Base-by-base conservation (phyloP, 2,888 invertebrate genomes). In the Rhingia rostrata region DNA sequence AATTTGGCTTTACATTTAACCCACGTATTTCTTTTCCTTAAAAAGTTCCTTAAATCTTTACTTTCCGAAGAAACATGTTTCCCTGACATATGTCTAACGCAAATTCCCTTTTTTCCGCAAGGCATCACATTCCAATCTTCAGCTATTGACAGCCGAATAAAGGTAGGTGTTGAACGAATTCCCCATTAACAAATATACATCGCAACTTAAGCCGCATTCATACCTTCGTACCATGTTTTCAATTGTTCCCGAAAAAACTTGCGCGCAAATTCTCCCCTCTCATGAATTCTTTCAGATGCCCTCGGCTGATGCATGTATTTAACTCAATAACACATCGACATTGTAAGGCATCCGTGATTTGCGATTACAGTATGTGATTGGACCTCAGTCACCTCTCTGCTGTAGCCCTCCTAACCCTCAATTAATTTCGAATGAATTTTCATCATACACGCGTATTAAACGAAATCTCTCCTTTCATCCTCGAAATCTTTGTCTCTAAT, bases 401-500 rank as follows among this genome's bases (percentile, higher is more conserved):
- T 54, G 22, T 60, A 32, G 64, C 69, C 60, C 47, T 64, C 61
- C 66, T 80, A 47, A 66, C 74, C 66, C 49, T 74, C 75, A 74
- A 84, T 84, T 80, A 84, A 79, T 74, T 37, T 75, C 60, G 60
- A 84, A 84, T 84, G 74, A 84, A 80, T 80, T 64, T 80, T 70
- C 80, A 75, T 80, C 70, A 49, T 63, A 22, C 22, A 22, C 22
- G 22, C 22, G 22, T 22, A 22, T 10, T 12, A 43, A 61, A 66
- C 58, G 51, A 67, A 54, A 43, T 75, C 66, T 49, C 53, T 67
- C 54, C 56, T 69, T 56, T 39, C 35, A 37, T 61, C 49, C 12
- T 43, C 60, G 53, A 80, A 72, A 84, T 84, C 84, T 75, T 84
- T 80, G 79, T 80, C 66, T 84, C 66, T 84, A 80, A 84, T 84